Percentiles rank a stretch among this genome's conserved stretches.
These are phyloP conservation scores for Pongo abelii DNA, from an alignment of 2,113 vertebrate species.

Conservation along the genomic window DNA sequence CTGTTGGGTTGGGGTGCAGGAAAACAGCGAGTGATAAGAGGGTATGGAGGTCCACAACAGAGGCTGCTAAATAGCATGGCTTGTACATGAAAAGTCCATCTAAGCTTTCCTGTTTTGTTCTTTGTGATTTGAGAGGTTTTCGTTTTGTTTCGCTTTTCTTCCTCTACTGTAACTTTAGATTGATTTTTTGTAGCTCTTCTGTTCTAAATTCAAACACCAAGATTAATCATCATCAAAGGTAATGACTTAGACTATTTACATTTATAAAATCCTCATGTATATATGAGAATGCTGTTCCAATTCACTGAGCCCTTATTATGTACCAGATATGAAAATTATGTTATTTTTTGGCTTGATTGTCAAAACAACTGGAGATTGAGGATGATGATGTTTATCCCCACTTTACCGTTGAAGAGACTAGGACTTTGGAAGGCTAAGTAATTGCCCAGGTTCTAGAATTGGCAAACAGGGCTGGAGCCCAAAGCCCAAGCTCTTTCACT, in stretches of 20 bases:
- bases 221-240: not conserved
- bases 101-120: not conserved
- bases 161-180: not conserved
- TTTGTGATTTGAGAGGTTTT: not conserved
- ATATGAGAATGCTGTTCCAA: not conserved
- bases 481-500: not conserved
- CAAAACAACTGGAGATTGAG: not conserved
- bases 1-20: not conserved
- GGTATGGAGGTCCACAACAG: too few species aligned
- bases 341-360: not conserved
- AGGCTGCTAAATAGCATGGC: not conserved
- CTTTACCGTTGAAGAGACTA: not conserved
- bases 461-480: not conserved
- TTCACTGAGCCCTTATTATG: not conserved
- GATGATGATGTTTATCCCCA: not conserved
- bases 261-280: not conserved
- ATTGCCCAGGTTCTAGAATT: not conserved
- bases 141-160: not conserved
- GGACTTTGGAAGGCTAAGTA: not conserved
- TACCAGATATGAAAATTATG: not conserved
- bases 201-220: slow-evolving; percentile 19
- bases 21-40: not conserved
- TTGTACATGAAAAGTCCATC: not conserved
- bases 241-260: not conserved
- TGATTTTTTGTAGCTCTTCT: not conserved